phyloP scores from a whole-genome alignment of 2,888 invertebrate species.

The Pyrocoelia pectoralis region DNA sequence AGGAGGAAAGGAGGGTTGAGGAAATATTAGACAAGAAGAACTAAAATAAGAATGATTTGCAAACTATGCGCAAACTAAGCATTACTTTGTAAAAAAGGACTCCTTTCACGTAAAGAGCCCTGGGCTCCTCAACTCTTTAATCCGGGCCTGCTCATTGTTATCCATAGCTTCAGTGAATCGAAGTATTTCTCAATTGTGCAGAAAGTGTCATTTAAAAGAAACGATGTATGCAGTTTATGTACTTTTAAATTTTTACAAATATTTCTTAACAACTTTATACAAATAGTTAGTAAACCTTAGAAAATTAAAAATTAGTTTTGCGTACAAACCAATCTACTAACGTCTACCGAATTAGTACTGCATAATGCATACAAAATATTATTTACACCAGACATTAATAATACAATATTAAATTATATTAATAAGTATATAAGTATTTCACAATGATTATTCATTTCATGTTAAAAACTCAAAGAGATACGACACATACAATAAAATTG shows the following conservation, averaged over 20 bases:
- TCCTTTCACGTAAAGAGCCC: too few species aligned
- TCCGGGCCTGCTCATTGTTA: too few species aligned
- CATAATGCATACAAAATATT: neutral
- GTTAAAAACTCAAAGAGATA: too few species aligned
- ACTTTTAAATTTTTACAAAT: constrained; percentile 1
- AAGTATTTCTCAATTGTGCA: neutral
- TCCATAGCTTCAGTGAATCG: too few species aligned
- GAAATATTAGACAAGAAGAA: too few species aligned
- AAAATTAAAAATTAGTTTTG: neutral
- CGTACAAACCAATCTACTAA: neutral
- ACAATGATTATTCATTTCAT: too few species aligned
- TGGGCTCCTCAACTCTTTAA: too few species aligned
- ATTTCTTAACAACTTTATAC: constrained; percentile 9
- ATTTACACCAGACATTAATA: neutral
- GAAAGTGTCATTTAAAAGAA: neutral
- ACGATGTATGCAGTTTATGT: neutral
- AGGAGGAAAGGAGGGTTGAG: too few species aligned
- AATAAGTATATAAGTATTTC: neutral
- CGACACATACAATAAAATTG: too few species aligned
- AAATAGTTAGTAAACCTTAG: constrained; percentile 3
- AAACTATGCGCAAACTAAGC: too few species aligned
- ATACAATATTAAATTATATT: neutral
- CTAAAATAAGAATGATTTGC: too few species aligned
- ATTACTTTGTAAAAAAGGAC: too few species aligned
- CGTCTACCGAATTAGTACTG: neutral